Percentiles rank a stretch among this genome's conserved stretches.
phyloP scores from a whole-genome alignment of 2,113 vertebrate species.

The Seriola aureovittata region DNA sequence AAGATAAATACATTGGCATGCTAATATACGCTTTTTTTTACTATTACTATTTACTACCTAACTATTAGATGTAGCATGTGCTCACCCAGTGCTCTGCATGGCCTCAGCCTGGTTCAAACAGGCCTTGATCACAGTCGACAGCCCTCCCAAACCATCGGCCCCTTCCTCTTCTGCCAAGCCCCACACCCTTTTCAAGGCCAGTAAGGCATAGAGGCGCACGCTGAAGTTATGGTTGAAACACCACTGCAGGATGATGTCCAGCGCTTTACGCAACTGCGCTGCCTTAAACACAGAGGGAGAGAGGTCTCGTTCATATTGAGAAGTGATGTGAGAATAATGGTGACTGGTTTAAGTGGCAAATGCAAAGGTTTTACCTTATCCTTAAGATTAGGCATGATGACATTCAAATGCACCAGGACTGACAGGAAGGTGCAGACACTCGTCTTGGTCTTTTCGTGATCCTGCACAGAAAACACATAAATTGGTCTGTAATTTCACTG shows the following conservation, averaged over 20 bases:
- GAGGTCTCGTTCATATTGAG: not conserved
- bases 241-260: constrained; percentile 89
- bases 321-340: not conserved
- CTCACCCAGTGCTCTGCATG: constrained; percentile 91
- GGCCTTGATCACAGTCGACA: constrained; percentile 88
- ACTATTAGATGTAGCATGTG: not conserved
- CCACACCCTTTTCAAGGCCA: constrained; percentile 94
- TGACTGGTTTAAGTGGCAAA: too few species aligned
- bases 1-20: constrained; percentile 1
- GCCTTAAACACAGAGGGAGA: constrained; percentile 73
- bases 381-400: constrained; percentile 85
- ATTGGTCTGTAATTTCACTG: not conserved
- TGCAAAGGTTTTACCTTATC: constrained; percentile 82
- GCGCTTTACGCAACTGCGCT: constrained; percentile 84
- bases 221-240: constrained; percentile 96
- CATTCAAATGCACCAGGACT: constrained; percentile 90
- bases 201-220: constrained; percentile 91
- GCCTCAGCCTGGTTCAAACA: constrained; percentile 91
- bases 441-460: constrained; percentile 92
- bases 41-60: not conserved
- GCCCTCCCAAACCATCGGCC: constrained; percentile 72
- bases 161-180: constrained; percentile 80
- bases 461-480: constrained; percentile 79
- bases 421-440: constrained; percentile 94
- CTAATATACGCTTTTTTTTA: not conserved